phyloP scores from a whole-genome alignment of 2,797 vertebrate species.

The Neosilurus mollespiculum region DNA sequence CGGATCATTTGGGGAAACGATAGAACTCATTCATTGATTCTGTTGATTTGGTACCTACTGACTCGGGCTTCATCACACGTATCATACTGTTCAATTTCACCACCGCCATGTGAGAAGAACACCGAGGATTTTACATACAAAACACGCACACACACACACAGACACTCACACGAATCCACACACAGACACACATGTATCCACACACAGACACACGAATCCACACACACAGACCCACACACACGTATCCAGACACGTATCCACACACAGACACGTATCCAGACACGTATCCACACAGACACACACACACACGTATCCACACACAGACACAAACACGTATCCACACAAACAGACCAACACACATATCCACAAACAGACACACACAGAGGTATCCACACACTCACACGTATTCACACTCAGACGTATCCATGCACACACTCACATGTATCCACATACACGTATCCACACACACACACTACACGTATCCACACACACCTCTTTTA shows the following conservation, averaged over 20 bases:
- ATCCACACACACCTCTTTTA: background rate
- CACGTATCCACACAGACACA: background rate
- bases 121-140: background rate
- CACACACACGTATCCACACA: background rate
- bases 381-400: no score
- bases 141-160: background rate
- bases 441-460: no score
- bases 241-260: background rate
- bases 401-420: background rate
- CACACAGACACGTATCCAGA: background rate
- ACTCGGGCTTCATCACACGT: no score
- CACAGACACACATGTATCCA: background rate
- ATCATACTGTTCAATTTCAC: no score
- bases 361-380: constrained; percentile 15
- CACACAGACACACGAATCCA: background rate
- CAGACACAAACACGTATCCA: constrained; percentile 12
- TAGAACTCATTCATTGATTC: no score
- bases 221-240: no score
- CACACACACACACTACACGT: background rate
- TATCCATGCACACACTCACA: background rate
- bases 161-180: background rate
- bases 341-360: no score
- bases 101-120: background rate
- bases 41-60: no score
- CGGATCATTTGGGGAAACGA: no score